phyloP scores from a whole-genome alignment of 2,888 invertebrate species.

The Helobdella robusta region DNA sequence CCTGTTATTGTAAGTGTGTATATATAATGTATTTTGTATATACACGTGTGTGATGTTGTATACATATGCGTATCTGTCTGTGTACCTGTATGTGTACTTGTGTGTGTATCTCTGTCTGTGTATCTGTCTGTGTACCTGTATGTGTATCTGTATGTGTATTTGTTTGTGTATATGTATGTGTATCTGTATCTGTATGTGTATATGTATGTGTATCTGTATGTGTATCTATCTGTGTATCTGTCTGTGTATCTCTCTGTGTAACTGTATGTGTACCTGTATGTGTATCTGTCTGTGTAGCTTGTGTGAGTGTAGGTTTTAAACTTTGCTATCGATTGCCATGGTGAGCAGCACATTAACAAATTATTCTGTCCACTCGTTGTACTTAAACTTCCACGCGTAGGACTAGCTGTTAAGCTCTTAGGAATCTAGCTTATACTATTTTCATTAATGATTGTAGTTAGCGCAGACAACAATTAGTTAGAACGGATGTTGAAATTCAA shows the following conservation, averaged over 20 bases:
- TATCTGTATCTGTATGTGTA: constrained; percentile 59
- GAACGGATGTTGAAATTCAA: too few relatives aligned
- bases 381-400: too few relatives aligned
- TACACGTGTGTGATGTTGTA: not conserved
- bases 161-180: constrained; percentile 12
- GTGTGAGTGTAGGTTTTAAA: too few relatives aligned
- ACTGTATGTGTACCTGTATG: constrained; percentile 13
- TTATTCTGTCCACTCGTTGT: too few relatives aligned
- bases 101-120: constrained; percentile 13
- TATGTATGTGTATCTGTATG: constrained; percentile 52
- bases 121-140: constrained; percentile 26
- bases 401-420: too few relatives aligned
- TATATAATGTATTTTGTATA: not conserved
- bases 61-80: not conserved
- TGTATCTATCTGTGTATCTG: constrained; percentile 17
- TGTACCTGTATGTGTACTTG: constrained; percentile 5
- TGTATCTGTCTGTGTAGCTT: too few relatives aligned
- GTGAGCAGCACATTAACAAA: too few relatives aligned
- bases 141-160: constrained; percentile 24
- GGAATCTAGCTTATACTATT: too few relatives aligned
- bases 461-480: too few relatives aligned
- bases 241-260: constrained; percentile 15
- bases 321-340: too few relatives aligned
- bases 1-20: not conserved
- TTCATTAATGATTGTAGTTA: too few relatives aligned